Conservation (phyloP, 2,888 invertebrate genomes). For the Zeuzera pyrina region DNA sequence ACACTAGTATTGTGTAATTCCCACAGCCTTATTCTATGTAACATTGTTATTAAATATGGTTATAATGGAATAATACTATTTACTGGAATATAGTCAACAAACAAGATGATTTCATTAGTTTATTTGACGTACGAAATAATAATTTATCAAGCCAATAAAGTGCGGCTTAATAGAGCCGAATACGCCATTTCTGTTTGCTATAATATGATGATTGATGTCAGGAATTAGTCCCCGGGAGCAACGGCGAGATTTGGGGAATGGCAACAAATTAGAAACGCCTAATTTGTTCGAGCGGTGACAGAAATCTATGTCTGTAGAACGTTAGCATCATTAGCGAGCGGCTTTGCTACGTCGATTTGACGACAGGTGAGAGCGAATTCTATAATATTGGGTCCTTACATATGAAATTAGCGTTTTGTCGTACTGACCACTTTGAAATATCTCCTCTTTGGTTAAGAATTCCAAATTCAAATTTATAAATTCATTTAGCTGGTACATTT, state of each 20-base stretch:
- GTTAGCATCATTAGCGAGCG: constrained; percentile 16
- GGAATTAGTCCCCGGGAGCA: constrained; percentile 5
- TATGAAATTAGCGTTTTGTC: no score
- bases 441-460: no score
- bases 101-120: no score
- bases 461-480: no score
- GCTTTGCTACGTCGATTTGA: constrained; percentile 10
- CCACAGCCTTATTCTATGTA: no score
- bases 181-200: constrained; percentile 1
- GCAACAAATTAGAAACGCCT: constrained; percentile 19
- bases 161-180: constrained; percentile 7
- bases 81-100: no score
- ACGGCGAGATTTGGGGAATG: constrained; percentile 2
- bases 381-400: background rate
- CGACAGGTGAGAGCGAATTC: background rate
- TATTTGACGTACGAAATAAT: constrained; percentile 3
- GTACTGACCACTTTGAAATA: no score
- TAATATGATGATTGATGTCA: constrained; percentile 14
- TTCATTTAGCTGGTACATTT: no score
- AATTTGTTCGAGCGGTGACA: constrained; percentile 19
- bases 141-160: constrained; percentile 10
- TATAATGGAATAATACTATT: no score
- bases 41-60: no score
- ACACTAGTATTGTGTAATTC: no score
- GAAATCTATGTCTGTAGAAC: constrained; percentile 19